Evolutionary conservation across 2,888 invertebrate species (phyloP), one percentile per base, ranked within the genome.

Genomic region (Alentia gelatinosa): DNA sequence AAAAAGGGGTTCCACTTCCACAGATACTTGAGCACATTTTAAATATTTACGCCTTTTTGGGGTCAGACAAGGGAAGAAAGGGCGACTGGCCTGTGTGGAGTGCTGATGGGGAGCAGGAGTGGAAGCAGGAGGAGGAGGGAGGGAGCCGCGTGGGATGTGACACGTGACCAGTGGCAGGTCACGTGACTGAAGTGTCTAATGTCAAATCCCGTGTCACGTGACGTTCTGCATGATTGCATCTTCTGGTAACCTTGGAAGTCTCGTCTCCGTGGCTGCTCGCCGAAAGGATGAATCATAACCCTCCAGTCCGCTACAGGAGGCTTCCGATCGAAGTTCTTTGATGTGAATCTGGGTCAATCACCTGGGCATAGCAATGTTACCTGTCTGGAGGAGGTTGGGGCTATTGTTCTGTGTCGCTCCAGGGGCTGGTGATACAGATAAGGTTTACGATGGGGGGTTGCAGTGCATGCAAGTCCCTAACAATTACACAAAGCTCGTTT

Each of bases 271-370:
- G 68, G 68, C 68, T 4, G 30, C 68, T 12, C 30, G 68, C 68
- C 68, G 30, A 30, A 30, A 68, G 47, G 68, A 68, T 68, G 68
- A 68, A 68, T 68, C 68, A 68, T 68, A 68, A 68, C 68, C n/a
- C 68, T 68, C 68, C 68, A 68, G 68, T 68, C 68, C 68, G 26
- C 56, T n/a, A n/a, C 30, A 30, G 30, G 26, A 30, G 68, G 33
- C 30, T 30, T 68, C 26, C 30, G 68, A 68, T 68, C 68, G 68
- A 68, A 68, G 4, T 3, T 26, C 68, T 68, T 68, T 68, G 68
- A 68, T 68, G 68, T 30, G 26, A 30, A 68, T n/a, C n/a, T 68
- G 68, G 68, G 68, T 68, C 68, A 68, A 68, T 68, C 68, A 68
- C 68, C 68, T 68, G 30, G 26, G 68, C 56, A 56, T 56, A 56